Evolutionary conservation across 2,797 vertebrate species (phyloP).

Genomic region (Micropoecilia bifurca): DNA sequence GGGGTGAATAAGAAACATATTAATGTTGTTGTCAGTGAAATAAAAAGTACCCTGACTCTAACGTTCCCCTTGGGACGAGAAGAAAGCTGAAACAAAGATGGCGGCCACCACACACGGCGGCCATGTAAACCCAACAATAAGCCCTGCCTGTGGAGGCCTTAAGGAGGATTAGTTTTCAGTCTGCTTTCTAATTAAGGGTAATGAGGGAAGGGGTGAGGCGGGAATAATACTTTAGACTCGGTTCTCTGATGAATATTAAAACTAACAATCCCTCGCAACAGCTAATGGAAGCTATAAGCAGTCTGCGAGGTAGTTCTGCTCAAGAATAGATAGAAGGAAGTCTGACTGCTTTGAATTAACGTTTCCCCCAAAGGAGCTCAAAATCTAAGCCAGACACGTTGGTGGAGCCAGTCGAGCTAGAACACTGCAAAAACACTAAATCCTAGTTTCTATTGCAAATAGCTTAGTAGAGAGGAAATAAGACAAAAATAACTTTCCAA

Average conservation of each 20-base stretch:
- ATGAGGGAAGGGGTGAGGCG: slow-evolving; percentile 29
- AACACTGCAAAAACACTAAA: too few relatives aligned
- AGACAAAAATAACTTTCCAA: too few relatives aligned
- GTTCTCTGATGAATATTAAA: slow-evolving; percentile 44
- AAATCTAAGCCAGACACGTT: slow-evolving; percentile 13
- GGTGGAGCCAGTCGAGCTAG: slow-evolving; percentile 7
- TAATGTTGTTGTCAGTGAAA: slow-evolving; percentile 38
- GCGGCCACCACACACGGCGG: slow-evolving; percentile 20
- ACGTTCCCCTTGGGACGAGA: neutral
- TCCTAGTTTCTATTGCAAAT: too few relatives aligned
- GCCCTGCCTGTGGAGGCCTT: slow-evolving; percentile 37
- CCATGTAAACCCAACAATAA: slow-evolving; percentile 45
- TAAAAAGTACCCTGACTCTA: slow-evolving; percentile 8
- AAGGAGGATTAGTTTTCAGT: slow-evolving; percentile 60
- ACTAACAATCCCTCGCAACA: slow-evolving; percentile 59
- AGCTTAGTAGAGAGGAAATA: too few relatives aligned
- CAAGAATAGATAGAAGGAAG: slow-evolving; percentile 23
- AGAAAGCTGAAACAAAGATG: slow-evolving; percentile 49
- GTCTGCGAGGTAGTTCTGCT: slow-evolving; percentile 24
- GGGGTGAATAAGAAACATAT: slow-evolving; percentile 1
- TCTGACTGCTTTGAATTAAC: slow-evolving; percentile 8
- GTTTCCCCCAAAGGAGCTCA: slow-evolving; percentile 18
- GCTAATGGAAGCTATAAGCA: slow-evolving; percentile 34
- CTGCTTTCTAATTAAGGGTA: slow-evolving; percentile 63
- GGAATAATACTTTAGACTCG: slow-evolving; percentile 44